Conservation (phyloP, 2,113 vertebrate species). For the Sprattus sprattus region DNA sequence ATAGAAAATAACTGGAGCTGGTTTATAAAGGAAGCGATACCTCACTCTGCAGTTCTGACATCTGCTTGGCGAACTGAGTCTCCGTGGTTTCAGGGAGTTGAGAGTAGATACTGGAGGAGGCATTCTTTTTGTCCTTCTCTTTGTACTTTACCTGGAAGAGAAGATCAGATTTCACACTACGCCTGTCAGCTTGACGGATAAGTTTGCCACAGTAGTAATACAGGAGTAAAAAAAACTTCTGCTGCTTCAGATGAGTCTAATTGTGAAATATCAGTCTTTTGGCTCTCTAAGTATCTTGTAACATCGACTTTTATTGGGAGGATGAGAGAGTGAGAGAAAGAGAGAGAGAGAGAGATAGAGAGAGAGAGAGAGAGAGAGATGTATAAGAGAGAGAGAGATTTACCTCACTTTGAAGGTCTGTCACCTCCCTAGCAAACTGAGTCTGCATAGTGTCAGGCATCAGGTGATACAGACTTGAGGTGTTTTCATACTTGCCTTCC, state of each 20-base stretch:
- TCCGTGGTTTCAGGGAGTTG: conserved; percentile 85
- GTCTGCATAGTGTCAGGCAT: conserved; percentile 60
- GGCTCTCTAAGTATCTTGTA: not conserved
- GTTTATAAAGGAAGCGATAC: conserved; percentile 54
- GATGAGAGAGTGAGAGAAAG: not conserved
- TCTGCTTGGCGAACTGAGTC: conserved; percentile 79
- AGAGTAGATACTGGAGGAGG: conserved; percentile 82
- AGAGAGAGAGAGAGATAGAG: not conserved
- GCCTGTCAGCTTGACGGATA: too few species aligned
- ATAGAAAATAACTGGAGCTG: not conserved
- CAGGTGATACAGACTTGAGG: conserved; percentile 52
- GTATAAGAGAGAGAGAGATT: not conserved
- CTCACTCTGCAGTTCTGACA: conserved; percentile 86
- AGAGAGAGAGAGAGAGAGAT: not conserved
- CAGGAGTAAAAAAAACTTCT: too few species aligned
- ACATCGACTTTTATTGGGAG: not conserved
- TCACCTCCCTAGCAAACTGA: conserved; percentile 49
- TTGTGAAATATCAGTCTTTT: too few species aligned
- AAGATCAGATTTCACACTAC: not conserved
- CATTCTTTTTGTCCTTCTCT: conserved; percentile 74
- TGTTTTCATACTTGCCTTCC: conserved; percentile 43
- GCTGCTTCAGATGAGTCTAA: too few species aligned
- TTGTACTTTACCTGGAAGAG: conserved; percentile 80
- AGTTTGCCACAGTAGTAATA: too few species aligned
- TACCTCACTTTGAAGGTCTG: conserved; percentile 65